phyloP scores from a whole-genome alignment of 2,888 invertebrate genomes.

The Yponomeuta malinellus region DNA sequence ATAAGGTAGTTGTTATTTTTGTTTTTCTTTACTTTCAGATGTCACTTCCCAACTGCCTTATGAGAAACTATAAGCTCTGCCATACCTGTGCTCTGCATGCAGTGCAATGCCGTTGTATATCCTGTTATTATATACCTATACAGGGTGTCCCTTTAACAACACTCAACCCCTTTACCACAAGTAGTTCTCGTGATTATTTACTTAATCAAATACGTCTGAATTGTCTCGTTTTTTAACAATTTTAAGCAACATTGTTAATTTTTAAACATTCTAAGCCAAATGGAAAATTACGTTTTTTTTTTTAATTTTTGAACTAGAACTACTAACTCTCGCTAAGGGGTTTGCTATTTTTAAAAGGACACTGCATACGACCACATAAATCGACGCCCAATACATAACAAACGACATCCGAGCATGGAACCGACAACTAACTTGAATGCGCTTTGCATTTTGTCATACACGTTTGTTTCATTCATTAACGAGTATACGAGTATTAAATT shows the following conservation, averaged over 20 bases:
- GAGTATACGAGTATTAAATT: too few relatives aligned
- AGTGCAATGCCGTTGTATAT: slow-evolving; percentile 61
- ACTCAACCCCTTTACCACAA: too few relatives aligned
- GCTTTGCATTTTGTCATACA: not conserved
- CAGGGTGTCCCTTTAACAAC: too few relatives aligned
- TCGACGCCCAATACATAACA: slow-evolving; percentile 28
- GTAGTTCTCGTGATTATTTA: too few relatives aligned
- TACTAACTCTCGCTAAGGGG: too few relatives aligned
- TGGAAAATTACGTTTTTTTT: too few relatives aligned
- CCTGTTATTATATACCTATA: slow-evolving; percentile 28
- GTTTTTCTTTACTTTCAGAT: slow-evolving; percentile 83
- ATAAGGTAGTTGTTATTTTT: slow-evolving; percentile 19
- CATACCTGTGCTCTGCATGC: slow-evolving; percentile 72
- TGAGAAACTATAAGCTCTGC: slow-evolving; percentile 89
- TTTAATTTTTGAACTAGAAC: too few relatives aligned
- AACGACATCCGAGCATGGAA: slow-evolving; percentile 36
- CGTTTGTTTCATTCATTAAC: not conserved
- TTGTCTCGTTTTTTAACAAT: too few relatives aligned
- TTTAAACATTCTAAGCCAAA: too few relatives aligned
- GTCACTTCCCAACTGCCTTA: slow-evolving; percentile 93
- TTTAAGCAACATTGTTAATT: too few relatives aligned
- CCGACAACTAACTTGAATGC: not conserved
- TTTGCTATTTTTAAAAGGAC: slow-evolving; percentile 19
- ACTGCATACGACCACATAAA: slow-evolving; percentile 18
- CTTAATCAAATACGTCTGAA: too few relatives aligned